Evolutionary conservation across 2,113 vertebrate genomes (phyloP).

Genomic region (Colistium nudipinnis): DNA sequence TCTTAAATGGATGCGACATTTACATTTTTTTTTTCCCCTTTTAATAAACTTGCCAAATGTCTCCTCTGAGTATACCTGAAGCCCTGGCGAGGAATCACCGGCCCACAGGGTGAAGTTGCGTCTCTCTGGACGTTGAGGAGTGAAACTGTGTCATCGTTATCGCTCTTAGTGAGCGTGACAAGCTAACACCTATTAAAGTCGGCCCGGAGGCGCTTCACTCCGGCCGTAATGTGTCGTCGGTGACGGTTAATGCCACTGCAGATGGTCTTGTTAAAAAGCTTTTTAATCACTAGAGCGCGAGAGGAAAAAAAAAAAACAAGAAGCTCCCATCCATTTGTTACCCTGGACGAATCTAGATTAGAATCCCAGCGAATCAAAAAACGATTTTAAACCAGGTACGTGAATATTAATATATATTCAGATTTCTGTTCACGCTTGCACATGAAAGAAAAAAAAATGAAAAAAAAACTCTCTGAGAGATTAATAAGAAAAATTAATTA

Average conservation of each 20-base stretch:
- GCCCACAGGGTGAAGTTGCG: not conserved
- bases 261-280: conserved; percentile 60
- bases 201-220: conserved; percentile 49
- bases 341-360: not conserved
- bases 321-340: conserved; percentile 27
- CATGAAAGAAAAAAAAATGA: conserved; percentile 3
- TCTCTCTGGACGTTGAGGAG: too few species aligned
- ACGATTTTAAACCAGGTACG: not conserved
- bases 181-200: conserved; percentile 53
- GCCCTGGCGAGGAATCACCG: not conserved
- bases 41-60: too few species aligned
- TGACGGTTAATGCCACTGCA: conserved; percentile 36
- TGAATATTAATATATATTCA: not conserved
- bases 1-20: too few species aligned
- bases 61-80: too few species aligned
- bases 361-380: conserved; percentile 17
- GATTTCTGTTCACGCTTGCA: not conserved
- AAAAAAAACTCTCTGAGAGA: too few species aligned
- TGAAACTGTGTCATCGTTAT: conserved; percentile 21
- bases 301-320: not conserved
- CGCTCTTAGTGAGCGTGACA: conserved; percentile 28
- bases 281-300: conserved; percentile 61
- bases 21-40: too few species aligned
- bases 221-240: conserved; percentile 40
- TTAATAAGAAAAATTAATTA: too few species aligned